phyloP scores from a whole-genome alignment of 2,113 vertebrate species.

The Passer montanus region DNA sequence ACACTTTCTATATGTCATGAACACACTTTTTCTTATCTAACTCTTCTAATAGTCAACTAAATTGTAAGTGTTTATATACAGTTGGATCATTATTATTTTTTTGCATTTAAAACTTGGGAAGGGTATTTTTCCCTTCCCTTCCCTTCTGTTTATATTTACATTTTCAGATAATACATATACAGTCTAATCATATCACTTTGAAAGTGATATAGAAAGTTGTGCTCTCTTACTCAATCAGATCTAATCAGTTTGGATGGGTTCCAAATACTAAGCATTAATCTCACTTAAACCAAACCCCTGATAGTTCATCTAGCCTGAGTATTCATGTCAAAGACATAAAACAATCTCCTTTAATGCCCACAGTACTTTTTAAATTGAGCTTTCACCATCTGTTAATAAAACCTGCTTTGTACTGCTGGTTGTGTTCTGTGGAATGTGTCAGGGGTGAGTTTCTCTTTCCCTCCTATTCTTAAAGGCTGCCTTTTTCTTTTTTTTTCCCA shows the following conservation, averaged over 20 bases:
- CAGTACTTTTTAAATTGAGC: slow-evolving; percentile 65
- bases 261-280: slow-evolving; percentile 75
- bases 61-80: slow-evolving; percentile 4
- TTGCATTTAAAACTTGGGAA: slow-evolving; percentile 4
- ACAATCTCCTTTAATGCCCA: slow-evolving; percentile 70
- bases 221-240: slow-evolving; percentile 72
- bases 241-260: slow-evolving; percentile 76
- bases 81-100: neutral
- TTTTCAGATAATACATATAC: slow-evolving; percentile 26
- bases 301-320: slow-evolving; percentile 70
- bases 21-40: neutral
- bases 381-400: slow-evolving; percentile 71
- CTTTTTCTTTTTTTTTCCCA: slow-evolving; percentile 3
- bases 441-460: slow-evolving; percentile 20
- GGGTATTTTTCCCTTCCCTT: slow-evolving; percentile 23
- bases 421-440: slow-evolving; percentile 34
- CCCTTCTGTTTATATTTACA: slow-evolving; percentile 37
- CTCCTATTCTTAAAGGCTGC: slow-evolving; percentile 25
- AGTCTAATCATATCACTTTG: slow-evolving; percentile 62
- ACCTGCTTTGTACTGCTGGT: slow-evolving; percentile 59
- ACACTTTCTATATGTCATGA: neutral
- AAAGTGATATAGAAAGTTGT: slow-evolving; percentile 73
- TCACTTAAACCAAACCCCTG: slow-evolving; percentile 71
- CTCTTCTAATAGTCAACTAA: neutral
- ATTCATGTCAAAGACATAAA: slow-evolving; percentile 75